Evolutionary conservation across 2,888 invertebrate species (phyloP), one percentile per base, ranked within the genome.

Genomic region (Phlogophora meticulosa): DNA sequence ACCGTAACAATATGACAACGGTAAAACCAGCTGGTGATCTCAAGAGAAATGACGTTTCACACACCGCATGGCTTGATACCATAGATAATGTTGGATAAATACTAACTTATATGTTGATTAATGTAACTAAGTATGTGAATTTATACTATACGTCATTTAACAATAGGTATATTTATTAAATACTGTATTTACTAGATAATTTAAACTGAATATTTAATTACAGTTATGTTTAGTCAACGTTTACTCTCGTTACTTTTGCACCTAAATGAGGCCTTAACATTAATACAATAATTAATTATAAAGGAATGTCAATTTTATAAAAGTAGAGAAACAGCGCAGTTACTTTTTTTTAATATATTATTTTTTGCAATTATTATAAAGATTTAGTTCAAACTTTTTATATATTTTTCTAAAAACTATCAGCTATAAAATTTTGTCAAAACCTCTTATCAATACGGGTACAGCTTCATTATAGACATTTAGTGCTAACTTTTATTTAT

Each of bases 231-330:
- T 56, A 65, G 40, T 65, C 13, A 42, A 61, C 28, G 32, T 56
- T 60, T 38, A 58, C 9, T 64, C 22, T 57, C 17, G 34, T 48
- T 64, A 66, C n/a, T 9, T 20, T 53, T 61, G 56, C 40, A 64
- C 20, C 52, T 76, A 74, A 22, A 52, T 53, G 77, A 80, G 78
- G 75, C 78, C 72, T 78, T 76, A 68, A 56, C 38, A 64, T 15
- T 60, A 67, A 40, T 60, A 62, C 15, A 60, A 63, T 65, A 51
- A 55, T 43, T 78, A 68, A 58, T 69, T 63, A 75, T 11, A 62
- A 61, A 68, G 82, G 81, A 82, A 82, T 82, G 82, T 82, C 80
- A 74, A 72, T 72, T 53, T 67, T 76, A 80, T 78, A 76, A 78
- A 73, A 80, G 72, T 78, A 80, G 52, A 72, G 48, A 65, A 81